Evolutionary conservation across 2,888 invertebrate species (phyloP), one percentile per base, ranked within the genome.

Genomic region (Microctonus brassicae): DNA sequence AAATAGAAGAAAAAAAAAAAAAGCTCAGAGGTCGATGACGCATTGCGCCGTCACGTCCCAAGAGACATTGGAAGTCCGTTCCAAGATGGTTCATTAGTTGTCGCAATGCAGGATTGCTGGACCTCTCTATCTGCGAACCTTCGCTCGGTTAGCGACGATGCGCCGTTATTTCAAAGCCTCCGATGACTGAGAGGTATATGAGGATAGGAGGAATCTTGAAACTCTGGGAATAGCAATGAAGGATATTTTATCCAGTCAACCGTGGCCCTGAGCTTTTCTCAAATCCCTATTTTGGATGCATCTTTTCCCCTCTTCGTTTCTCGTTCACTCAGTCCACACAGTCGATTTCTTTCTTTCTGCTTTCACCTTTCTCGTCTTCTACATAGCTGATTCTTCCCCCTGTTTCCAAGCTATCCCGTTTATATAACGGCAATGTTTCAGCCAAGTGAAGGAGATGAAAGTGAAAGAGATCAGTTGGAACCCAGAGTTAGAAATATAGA

Each of bases 101-200:
- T 86, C 86, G 86, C 86, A 87, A 85, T 87, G 86, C 86, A 86
- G 87, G 84, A 87, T 85, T 86, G 86, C 86, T 86, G 87, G 85
- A 83, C 84, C 82, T 80, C 78, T 79, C 69, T 77, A 78, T 73
- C 57, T 72, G 36, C 53, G 6, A 47, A 17, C 70, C 73, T 62
- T 69, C 55, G 60, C 29, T 33, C 69, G 68, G 64, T 20, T 52
- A 7, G 33, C 62, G 61, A 61, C 57, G 64, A 24, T 74, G 26
- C 60, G 36, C 52, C 47, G 34, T 34, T 52, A 53, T 62, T 69
- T 66, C 60, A 52, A 42, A 72, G 70, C 70, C 74, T 72, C 66
- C 66, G 73, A 55, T 55, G 36, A 20, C 47, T 53, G 55, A 53
- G 52, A 60, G 66, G 24, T 10, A 55, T 24, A 13, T 29, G 53